Percentiles rank a stretch among this genome's conserved stretches.
Conservation (phyloP, 2,113 vertebrate species). For the Actenoides hombroni region DNA sequence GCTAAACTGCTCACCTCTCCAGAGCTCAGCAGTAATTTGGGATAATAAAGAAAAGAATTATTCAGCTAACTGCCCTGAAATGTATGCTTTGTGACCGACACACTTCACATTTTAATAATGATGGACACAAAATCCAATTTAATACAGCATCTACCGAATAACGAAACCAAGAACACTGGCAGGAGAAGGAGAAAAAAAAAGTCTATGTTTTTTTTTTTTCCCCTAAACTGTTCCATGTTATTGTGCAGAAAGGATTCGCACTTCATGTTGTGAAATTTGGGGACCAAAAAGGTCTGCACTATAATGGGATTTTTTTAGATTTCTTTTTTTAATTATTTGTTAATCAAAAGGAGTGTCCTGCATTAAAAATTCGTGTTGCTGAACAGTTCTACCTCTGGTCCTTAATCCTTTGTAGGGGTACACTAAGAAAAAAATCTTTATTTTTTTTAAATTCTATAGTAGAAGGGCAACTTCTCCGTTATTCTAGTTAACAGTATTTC, state of each 20-base stretch:
- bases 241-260: constrained; percentile 35
- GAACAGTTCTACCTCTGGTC: neutral
- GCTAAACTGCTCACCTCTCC: constrained; percentile 87
- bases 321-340: neutral
- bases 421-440: neutral
- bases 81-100: constrained; percentile 81
- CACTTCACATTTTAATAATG: constrained; percentile 87
- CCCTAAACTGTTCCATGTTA: constrained; percentile 29
- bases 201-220: neutral
- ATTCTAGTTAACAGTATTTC: neutral
- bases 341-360: neutral
- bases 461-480: neutral
- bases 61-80: constrained; percentile 84
- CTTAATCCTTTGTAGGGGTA: neutral
- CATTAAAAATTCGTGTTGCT: neutral
- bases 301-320: neutral
- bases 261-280: constrained; percentile 11
- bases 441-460: too few relatives aligned
- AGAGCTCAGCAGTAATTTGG: constrained; percentile 88
- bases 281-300: constrained; percentile 19
- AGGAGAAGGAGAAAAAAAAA: neutral
- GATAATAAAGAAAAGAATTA: constrained; percentile 85
- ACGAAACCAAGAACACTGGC: constrained; percentile 58
- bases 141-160: constrained; percentile 61
- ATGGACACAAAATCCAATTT: constrained; percentile 81